Conservation (phyloP, 2,888 invertebrate species). For the Lasioglossum malachurum region DNA sequence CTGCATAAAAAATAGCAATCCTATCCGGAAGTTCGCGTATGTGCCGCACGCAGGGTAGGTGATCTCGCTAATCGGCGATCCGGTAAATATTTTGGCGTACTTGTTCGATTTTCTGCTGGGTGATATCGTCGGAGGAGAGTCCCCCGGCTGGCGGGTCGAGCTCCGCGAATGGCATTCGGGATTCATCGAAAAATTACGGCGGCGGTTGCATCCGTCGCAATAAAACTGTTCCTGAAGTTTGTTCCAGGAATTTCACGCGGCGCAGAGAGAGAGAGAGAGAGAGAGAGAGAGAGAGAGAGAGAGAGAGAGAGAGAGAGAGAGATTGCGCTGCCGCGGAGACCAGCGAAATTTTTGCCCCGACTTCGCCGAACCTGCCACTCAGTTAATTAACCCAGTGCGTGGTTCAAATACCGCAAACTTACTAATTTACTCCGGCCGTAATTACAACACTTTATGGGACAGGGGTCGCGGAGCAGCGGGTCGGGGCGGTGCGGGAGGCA, state of each 20-base stretch:
- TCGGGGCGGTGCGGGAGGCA: no score
- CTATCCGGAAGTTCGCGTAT: no score
- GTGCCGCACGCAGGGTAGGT: background rate
- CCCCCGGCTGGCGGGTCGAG: background rate
- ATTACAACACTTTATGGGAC: conserved; percentile 26
- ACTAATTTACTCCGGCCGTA: conserved; percentile 25
- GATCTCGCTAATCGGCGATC: background rate
- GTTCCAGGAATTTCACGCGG: conserved; percentile 11
- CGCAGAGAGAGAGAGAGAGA: background rate
- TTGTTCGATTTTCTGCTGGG: background rate
- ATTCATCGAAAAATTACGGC: conserved; percentile 5
- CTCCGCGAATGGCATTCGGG: background rate
- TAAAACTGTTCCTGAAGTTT: conserved; percentile 19
- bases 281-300: no score
- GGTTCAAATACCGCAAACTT: conserved; percentile 31
- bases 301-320: no score
- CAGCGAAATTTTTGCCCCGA: conserved; percentile 22
- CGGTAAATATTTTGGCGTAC: background rate
- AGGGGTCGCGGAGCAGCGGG: background rate
- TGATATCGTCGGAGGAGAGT: background rate
- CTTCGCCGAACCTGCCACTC: conserved; percentile 29
- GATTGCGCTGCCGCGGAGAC: background rate
- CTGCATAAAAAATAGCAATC: background rate
- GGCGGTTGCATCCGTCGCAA: background rate
- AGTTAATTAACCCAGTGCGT: conserved; percentile 43